These are phyloP conservation scores for Agelas oroides DNA, from an alignment of 37 sponge, comb jelly and placozoan genomes.

Conservation along the genomic window DNA sequence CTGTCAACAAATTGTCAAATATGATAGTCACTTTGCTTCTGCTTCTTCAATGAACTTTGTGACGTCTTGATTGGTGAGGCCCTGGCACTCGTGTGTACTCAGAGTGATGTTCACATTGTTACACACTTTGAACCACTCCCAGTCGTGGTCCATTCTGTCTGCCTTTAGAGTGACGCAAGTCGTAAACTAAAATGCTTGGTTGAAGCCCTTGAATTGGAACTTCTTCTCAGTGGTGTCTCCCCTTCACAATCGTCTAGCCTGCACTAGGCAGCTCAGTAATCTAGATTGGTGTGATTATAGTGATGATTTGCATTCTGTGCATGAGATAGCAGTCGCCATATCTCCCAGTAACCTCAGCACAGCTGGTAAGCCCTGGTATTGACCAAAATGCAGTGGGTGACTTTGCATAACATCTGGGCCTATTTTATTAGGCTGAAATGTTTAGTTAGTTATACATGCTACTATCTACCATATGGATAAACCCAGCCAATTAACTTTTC, in stretches of 20 bases:
- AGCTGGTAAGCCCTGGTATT: too few relatives aligned
- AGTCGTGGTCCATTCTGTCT: conserved; percentile 94
- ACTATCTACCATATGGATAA: too few relatives aligned
- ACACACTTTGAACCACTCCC: conserved; percentile 99
- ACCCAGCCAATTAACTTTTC: too few relatives aligned
- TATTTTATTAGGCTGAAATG: too few relatives aligned
- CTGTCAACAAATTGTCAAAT: too few relatives aligned
- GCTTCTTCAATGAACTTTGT: conserved; percentile 87
- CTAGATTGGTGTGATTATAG: too few relatives aligned
- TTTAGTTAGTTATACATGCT: too few relatives aligned
- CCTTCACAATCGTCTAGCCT: conserved; percentile 84
- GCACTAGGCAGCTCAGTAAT: conserved; percentile 52
- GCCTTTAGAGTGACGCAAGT: conserved; percentile 93
- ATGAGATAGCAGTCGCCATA: too few relatives aligned
- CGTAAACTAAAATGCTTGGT: conserved; percentile 97
- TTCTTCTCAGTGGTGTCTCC: conserved; percentile 95
- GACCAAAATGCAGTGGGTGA: too few relatives aligned
- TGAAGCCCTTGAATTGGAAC: conserved; percentile 86
- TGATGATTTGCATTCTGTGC: too few relatives aligned
- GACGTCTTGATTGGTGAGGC: conserved; percentile 87
- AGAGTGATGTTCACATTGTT: conserved; percentile 93
- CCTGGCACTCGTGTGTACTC: conserved; percentile 92
- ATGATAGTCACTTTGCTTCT: neutral
- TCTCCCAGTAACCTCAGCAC: too few relatives aligned
- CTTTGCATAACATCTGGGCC: too few relatives aligned